Conservation (phyloP, 2,888 invertebrate genomes). For the Mycalesis mineus region DNA sequence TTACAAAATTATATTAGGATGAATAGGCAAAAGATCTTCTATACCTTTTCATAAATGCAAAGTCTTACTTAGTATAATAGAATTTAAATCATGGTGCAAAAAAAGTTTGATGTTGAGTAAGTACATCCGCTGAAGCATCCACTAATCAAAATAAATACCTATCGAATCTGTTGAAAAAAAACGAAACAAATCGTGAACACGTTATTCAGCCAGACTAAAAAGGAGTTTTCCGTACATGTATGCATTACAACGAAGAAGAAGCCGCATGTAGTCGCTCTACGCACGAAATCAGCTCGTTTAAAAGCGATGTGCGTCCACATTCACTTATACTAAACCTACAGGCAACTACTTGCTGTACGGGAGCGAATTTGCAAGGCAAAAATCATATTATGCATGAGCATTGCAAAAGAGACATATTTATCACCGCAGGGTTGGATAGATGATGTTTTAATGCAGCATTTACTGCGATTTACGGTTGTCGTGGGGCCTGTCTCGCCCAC, state of each 20-base stretch:
- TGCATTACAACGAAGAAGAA: background rate
- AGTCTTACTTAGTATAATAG: too few species aligned
- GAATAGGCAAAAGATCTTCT: too few species aligned
- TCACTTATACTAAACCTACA: constrained; percentile 21
- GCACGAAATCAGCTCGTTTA: constrained; percentile 2
- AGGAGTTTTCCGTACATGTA: background rate
- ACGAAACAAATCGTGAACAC: too few species aligned
- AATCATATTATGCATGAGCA: constrained; percentile 38
- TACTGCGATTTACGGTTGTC: constrained; percentile 57
- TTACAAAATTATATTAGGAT: too few species aligned
- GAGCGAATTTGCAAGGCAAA: constrained; percentile 32
- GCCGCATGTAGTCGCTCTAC: background rate
- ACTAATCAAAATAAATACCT: too few species aligned
- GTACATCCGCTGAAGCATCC: too few species aligned
- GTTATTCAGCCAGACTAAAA: background rate
- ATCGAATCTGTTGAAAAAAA: too few species aligned
- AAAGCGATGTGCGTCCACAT: constrained; percentile 10
- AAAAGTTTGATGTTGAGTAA: too few species aligned
- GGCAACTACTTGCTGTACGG: constrained; percentile 20
- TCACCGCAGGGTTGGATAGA: constrained; percentile 39
- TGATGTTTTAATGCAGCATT: constrained; percentile 52
- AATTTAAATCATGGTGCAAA: too few species aligned
- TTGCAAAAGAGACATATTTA: constrained; percentile 48
- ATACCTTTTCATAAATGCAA: too few species aligned
- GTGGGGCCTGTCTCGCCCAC: constrained; percentile 52